phyloP scores from a whole-genome alignment of 2,888 invertebrate genomes.

The Globia sparganii region DNA sequence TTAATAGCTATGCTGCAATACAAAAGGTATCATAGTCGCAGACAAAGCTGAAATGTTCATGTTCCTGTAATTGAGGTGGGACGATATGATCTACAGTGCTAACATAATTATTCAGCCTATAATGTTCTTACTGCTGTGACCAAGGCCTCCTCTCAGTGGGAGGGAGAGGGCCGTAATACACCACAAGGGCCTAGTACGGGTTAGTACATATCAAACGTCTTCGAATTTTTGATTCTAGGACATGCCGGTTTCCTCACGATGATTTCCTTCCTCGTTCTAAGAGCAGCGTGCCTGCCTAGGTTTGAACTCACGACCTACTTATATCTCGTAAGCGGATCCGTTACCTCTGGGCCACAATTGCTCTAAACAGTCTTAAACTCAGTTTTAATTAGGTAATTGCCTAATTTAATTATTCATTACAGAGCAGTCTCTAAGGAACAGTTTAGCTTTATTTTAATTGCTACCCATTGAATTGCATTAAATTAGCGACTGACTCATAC shows the following conservation, averaged over 20 bases:
- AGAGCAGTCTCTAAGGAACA: not conserved
- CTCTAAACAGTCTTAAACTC: not conserved
- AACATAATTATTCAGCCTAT: too few relatives aligned
- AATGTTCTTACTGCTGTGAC: too few relatives aligned
- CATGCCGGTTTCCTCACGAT: too few relatives aligned
- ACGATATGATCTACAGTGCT: not conserved
- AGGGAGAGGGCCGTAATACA: too few relatives aligned
- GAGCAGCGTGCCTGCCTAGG: too few relatives aligned
- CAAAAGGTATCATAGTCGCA: too few relatives aligned
- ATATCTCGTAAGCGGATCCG: not conserved
- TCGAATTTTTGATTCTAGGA: too few relatives aligned
- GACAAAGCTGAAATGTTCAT: not conserved
- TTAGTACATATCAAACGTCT: too few relatives aligned
- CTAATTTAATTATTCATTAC: slow-evolving; percentile 7
- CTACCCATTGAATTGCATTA: slow-evolving; percentile 11
- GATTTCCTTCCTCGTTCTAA: too few relatives aligned
- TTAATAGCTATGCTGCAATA: not conserved
- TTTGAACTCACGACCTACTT: too few relatives aligned
- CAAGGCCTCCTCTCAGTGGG: too few relatives aligned
- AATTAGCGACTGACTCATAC: slow-evolving; percentile 10
- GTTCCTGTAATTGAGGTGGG: not conserved
- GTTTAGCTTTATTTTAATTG: slow-evolving; percentile 33
- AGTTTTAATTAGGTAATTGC: slow-evolving; percentile 24
- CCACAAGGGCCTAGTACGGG: too few relatives aligned
- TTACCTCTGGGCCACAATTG: not conserved